A percentile compares a stretch with the other conserved stretches of the same genome.
Conservation (phyloP, 2,113 vertebrate genomes). For the Carassius carassius region DNA sequence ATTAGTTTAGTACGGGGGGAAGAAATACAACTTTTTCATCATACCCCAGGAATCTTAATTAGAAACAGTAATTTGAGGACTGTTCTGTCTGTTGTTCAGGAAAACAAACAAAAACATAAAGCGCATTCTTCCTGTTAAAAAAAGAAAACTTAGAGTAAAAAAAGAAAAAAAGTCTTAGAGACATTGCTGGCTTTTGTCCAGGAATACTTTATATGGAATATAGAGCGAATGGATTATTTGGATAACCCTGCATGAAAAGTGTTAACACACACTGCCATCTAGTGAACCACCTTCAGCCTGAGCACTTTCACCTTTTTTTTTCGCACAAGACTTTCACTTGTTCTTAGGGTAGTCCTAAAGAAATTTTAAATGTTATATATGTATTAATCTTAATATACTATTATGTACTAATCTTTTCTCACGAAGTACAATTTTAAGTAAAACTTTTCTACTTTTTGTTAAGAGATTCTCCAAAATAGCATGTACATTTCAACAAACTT, state of each 20-base stretch:
- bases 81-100: conserved; percentile 6
- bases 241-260: background rate
- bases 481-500: background rate
- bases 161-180: too few species aligned
- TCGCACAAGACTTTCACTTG: background rate
- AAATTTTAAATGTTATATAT: too few species aligned
- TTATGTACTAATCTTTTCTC: background rate
- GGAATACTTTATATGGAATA: background rate
- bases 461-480: background rate
- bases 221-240: background rate
- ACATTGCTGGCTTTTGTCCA: background rate
- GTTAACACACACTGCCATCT: conserved; percentile 66
- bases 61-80: conserved; percentile 26
- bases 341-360: background rate
- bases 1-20: background rate
- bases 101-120: background rate
- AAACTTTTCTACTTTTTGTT: background rate
- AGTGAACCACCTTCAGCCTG: conserved; percentile 46
- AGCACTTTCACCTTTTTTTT: background rate
- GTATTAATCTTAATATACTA: background rate
- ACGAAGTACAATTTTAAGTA: background rate
- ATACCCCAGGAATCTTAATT: conserved; percentile 50
- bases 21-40: background rate
- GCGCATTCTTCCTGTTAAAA: background rate
- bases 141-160: too few species aligned